These are phyloP conservation scores for Drosophila albomicans DNA, from an alignment of 1,140 invertebrate genomes.

Conservation along the genomic window DNA sequence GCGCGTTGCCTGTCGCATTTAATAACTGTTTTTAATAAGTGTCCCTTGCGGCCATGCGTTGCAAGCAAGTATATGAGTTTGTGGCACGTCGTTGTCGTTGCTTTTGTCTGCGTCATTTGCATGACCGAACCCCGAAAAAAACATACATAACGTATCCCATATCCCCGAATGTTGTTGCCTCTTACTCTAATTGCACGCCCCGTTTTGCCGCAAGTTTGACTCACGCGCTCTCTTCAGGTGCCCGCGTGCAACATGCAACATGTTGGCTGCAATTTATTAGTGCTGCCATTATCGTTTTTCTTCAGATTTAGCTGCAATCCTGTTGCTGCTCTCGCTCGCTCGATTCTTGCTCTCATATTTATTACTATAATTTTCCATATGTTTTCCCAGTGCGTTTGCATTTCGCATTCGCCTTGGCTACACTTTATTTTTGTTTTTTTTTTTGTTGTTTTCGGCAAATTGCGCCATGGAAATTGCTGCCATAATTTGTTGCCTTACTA, in stretches of 20 bases:
- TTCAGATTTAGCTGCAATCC: conserved; percentile 74
- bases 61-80: conserved; percentile 20
- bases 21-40: conserved; percentile 84
- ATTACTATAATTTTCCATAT: conserved; percentile 84
- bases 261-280: conserved; percentile 83
- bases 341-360: conserved; percentile 57
- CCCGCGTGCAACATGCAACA: conserved; percentile 79
- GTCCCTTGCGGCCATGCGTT: conserved; percentile 73
- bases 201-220: conserved; percentile 52
- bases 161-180: conserved; percentile 34
- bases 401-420: neutral
- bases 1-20: conserved; percentile 82
- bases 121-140: conserved; percentile 45
- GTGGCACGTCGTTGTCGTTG: conserved; percentile 36
- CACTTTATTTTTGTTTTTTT: neutral
- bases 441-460: conserved; percentile 72
- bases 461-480: conserved; percentile 77
- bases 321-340: neutral
- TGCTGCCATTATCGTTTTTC: conserved; percentile 84
- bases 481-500: conserved; percentile 80
- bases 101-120: conserved; percentile 64
- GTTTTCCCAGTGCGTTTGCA: conserved; percentile 74
- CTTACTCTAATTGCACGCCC: conserved; percentile 78
- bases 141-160: neutral
- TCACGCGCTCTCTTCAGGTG: conserved; percentile 68